phyloP scores from a whole-genome alignment of 2,888 invertebrate species.

The Drosophila kokeensis region DNA sequence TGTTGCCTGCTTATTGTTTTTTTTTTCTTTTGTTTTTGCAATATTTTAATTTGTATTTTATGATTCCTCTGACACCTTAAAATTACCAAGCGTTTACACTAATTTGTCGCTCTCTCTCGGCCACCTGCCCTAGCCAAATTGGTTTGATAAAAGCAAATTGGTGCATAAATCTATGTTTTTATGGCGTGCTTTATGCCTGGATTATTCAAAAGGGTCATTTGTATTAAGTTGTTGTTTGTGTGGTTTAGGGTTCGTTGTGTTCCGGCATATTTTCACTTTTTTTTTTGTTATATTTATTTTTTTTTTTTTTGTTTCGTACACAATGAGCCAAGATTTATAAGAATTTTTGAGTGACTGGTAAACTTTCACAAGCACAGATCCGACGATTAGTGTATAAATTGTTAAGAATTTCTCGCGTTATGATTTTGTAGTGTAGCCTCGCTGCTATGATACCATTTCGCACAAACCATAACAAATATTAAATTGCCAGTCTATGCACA shows the following conservation, averaged over 20 bases:
- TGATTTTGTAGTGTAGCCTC: not conserved
- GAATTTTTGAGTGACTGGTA: constrained; percentile 32
- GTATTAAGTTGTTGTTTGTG: constrained; percentile 16
- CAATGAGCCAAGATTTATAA: constrained; percentile 42
- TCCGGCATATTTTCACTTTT: constrained; percentile 55
- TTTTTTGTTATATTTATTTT: constrained; percentile 21
- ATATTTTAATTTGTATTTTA: constrained; percentile 39
- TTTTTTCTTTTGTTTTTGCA: constrained; percentile 34
- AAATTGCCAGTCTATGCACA: constrained; percentile 15
- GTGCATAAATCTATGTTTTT: constrained; percentile 55
- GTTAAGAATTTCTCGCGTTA: constrained; percentile 16
- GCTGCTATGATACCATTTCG: not conserved
- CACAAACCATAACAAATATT: constrained; percentile 6
- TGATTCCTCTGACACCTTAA: constrained; percentile 39
- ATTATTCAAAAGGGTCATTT: constrained; percentile 54
- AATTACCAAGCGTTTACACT: constrained; percentile 32
- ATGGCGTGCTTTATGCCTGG: constrained; percentile 15
- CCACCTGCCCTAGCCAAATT: not conserved
- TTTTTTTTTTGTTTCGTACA: not conserved
- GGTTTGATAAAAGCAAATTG: constrained; percentile 35
- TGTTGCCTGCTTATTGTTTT: constrained; percentile 15
- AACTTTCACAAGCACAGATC: constrained; percentile 49
- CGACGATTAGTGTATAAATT: constrained; percentile 8
- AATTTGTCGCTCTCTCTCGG: constrained; percentile 36
- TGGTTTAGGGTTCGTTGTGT: constrained; percentile 38